These are phyloP conservation scores for Philereme vetulata DNA, from an alignment of 2,888 invertebrate species.

Conservation along the genomic window DNA sequence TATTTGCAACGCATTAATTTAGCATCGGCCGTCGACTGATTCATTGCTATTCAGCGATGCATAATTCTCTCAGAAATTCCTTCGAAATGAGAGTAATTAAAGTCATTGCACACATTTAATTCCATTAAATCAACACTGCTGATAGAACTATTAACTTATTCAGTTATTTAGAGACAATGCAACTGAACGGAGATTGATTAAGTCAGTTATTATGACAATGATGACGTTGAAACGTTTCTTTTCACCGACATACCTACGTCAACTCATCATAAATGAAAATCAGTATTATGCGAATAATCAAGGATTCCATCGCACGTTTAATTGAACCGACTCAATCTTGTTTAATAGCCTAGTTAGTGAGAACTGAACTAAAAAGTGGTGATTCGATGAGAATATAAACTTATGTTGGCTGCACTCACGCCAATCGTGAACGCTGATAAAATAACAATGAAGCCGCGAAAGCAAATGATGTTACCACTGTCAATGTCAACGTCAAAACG, in stretches of 20 bases:
- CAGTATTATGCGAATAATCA: constrained; percentile 15
- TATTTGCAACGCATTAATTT: constrained; percentile 50
- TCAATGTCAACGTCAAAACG: constrained; percentile 36
- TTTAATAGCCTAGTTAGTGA: constrained; percentile 50
- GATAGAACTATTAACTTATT: constrained; percentile 22
- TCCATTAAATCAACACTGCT: constrained; percentile 15
- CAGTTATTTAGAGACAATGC: constrained; percentile 29
- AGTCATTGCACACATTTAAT: constrained; percentile 25
- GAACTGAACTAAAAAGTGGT: constrained; percentile 56
- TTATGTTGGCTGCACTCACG: constrained; percentile 44
- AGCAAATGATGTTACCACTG: constrained; percentile 34
- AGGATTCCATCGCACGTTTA: constrained; percentile 23
- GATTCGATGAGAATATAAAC: constrained; percentile 43
- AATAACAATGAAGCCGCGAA: constrained; percentile 49
- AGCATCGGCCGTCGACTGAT: constrained; percentile 45
- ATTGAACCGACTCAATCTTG: constrained; percentile 26
- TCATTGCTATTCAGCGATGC: constrained; percentile 51
- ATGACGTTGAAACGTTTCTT: constrained; percentile 23
- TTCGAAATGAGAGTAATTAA: constrained; percentile 44
- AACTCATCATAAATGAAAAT: constrained; percentile 34
- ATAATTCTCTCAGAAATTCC: constrained; percentile 48
- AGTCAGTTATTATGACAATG: constrained; percentile 24
- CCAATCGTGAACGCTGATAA: constrained; percentile 40
- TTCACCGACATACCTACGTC: constrained; percentile 12
- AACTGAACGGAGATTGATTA: constrained; percentile 13